Base-by-base conservation (phyloP, 2,888 invertebrate genomes). In the Coremacera marginata region DNA sequence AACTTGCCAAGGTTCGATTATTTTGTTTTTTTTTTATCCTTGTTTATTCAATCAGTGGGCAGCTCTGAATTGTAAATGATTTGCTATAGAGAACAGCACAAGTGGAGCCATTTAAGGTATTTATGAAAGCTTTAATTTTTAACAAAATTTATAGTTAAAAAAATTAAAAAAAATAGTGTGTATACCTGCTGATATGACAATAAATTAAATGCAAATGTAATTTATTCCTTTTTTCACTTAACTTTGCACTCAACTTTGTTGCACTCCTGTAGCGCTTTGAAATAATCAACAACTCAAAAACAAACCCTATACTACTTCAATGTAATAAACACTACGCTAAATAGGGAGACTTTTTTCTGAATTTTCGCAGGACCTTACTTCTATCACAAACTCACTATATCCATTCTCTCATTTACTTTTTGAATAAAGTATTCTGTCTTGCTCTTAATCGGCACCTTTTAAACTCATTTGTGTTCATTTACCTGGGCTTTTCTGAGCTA, bases 381-480 rank as follows among this genome's bases (percentile, higher is more conserved):
- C 8, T n/a, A 11, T n/a, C n/a, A 37, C n/a, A 16, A 63, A 14
- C 34, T n/a, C 31, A 7, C 63, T 65, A 19, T 37, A 5, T 65
- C 0, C 1, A 19, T 22, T 0, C 19, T 16, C 14, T 37, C 16
- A 37, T 63, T 14, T 34, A 4, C 22, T 44, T 44, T 11, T 11
- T 11, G 11, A 1, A 7, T 44, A 44, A 11, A 14, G 34, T 3
- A 8, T 7, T 44, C 49, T 16, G 27, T 68, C 68, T 27, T 27
- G 27, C 11, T 27, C 7, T 49, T 49, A 68, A 51, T 68, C 51
- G 27, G 25, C 49, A 51, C 22, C 68, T 51, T 68, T 27, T 51
- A 34, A 51, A 51, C 68, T 51, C 68, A 68, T 68, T 68, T 68
- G 27, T 68, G 27, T 51, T 68, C 68, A 68, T 68, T 68, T 68